Evolutionary conservation across 37 sponge, comb jelly and placozoan genomes (phyloP).

Genomic region (Aplysina aerophoba): DNA sequence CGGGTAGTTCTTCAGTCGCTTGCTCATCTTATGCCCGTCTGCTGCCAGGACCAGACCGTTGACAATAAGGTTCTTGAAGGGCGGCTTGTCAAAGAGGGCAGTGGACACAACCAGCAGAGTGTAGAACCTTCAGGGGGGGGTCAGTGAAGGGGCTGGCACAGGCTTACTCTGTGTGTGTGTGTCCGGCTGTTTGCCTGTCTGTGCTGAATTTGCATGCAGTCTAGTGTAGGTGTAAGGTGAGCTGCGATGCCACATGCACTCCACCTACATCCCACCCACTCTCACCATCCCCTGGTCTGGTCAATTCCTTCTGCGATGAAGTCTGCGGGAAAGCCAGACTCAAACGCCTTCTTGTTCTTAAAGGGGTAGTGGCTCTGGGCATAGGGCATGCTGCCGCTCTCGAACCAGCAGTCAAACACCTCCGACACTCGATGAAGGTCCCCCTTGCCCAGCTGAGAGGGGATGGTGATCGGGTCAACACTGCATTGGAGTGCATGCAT

Average conservation of each 20-base stretch:
- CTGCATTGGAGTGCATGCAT: conserved; percentile 40
- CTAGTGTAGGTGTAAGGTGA: background rate
- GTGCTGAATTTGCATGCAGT: too few relatives aligned
- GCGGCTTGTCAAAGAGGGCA: conserved; percentile 92
- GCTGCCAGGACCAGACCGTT: conserved; percentile 95
- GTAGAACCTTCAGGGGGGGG: conserved; percentile 79
- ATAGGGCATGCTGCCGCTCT: conserved; percentile 99
- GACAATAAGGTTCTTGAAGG: conserved; percentile 97
- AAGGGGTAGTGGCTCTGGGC: conserved; percentile 99
- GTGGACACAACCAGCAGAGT: conserved; percentile 97
- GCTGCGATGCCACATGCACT: background rate
- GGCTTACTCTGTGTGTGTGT: too few relatives aligned
- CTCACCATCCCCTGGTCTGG: conserved; percentile 98
- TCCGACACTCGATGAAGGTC: conserved; percentile 82
- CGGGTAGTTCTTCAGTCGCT: conserved; percentile 98
- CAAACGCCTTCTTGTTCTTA: conserved; percentile 89
- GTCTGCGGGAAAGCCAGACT: conserved; percentile 92
- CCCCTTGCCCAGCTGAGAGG: conserved; percentile 81
- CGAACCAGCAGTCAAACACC: conserved; percentile 99
- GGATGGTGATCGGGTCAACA: conserved; percentile 95
- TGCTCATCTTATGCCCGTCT: conserved; percentile 98
- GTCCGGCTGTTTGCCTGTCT: too few relatives aligned
- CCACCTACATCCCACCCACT: background rate
- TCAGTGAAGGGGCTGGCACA: too few relatives aligned
- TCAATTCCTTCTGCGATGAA: conserved; percentile 99